phyloP scores from a whole-genome alignment of 2,888 invertebrate species.

The Lasioglossum marginatum region DNA sequence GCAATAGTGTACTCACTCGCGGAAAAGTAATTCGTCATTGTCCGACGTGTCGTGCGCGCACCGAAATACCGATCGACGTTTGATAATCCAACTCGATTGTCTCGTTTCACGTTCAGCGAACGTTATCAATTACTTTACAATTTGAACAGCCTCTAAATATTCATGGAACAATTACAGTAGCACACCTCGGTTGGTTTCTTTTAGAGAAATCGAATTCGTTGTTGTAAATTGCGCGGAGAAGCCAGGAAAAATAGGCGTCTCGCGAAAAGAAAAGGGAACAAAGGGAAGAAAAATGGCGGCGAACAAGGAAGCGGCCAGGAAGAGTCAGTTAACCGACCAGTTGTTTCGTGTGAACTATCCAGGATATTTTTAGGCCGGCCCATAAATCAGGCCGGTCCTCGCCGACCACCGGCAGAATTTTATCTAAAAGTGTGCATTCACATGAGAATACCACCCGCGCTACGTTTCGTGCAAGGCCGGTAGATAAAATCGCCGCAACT shows the following conservation, averaged over 20 bases:
- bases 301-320: conserved; percentile 21
- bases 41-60: background rate
- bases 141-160: background rate
- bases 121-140: background rate
- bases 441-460: conserved; percentile 37
- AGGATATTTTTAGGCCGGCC: conserved; percentile 31
- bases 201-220: background rate
- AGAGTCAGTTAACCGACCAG: conserved; percentile 21
- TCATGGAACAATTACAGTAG: background rate
- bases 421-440: conserved; percentile 43
- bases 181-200: background rate
- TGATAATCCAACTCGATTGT: background rate
- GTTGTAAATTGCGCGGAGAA: background rate
- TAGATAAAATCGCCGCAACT: conserved; percentile 58
- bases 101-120: background rate
- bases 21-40: conserved; percentile 44
- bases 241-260: background rate
- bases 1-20: conserved; percentile 28
- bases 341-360: conserved; percentile 29
- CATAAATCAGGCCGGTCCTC: conserved; percentile 45
- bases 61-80: background rate
- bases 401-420: conserved; percentile 42
- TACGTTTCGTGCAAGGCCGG: conserved; percentile 55
- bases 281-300: background rate
- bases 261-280: background rate